A percentile compares a stretch with the other conserved stretches of the same genome.
These are phyloP conservation scores for Phortica okadai DNA, from an alignment of 2,888 invertebrate species.

Conservation along the genomic window DNA sequence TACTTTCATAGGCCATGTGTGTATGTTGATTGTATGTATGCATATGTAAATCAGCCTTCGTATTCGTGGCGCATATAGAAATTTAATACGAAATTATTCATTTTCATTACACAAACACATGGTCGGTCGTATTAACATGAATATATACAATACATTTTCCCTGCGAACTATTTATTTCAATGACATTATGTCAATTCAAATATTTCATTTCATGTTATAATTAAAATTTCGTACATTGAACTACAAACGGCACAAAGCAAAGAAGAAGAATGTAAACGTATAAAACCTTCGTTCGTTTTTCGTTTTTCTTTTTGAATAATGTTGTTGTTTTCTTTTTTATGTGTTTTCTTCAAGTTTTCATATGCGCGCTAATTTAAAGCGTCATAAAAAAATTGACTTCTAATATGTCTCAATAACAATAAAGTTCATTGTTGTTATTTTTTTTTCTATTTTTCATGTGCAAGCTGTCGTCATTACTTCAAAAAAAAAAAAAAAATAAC, in stretches of 20 bases:
- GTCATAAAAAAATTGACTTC: slow-evolving; percentile 23
- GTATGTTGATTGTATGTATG: too few relatives aligned
- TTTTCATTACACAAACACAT: too few relatives aligned
- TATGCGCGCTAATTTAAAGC: not conserved
- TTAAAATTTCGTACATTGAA: slow-evolving; percentile 26
- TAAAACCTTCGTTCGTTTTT: not conserved
- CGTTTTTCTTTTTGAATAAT: not conserved
- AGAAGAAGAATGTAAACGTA: not conserved
- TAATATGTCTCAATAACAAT: slow-evolving; percentile 31
- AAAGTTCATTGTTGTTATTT: slow-evolving; percentile 18
- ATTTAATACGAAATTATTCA: too few relatives aligned
- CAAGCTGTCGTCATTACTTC: not conserved
- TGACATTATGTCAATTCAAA: slow-evolving; percentile 27
- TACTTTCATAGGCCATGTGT: too few relatives aligned
- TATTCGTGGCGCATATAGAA: too few relatives aligned
- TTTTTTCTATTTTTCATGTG: not conserved
- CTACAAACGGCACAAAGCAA: slow-evolving; percentile 8
- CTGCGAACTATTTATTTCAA: slow-evolving; percentile 17
- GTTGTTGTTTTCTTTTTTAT: not conserved
- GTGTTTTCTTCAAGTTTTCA: slow-evolving; percentile 21
- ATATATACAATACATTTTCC: too few relatives aligned
- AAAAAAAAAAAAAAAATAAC: not conserved
- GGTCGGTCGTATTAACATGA: too few relatives aligned
- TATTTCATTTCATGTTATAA: slow-evolving; percentile 1
- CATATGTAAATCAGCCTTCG: too few relatives aligned